Evolutionary conservation across 2,113 vertebrate species (phyloP), one percentile per base, ranked within the genome.

Genomic region (Cyphomyrus plagiostoma): DNA sequence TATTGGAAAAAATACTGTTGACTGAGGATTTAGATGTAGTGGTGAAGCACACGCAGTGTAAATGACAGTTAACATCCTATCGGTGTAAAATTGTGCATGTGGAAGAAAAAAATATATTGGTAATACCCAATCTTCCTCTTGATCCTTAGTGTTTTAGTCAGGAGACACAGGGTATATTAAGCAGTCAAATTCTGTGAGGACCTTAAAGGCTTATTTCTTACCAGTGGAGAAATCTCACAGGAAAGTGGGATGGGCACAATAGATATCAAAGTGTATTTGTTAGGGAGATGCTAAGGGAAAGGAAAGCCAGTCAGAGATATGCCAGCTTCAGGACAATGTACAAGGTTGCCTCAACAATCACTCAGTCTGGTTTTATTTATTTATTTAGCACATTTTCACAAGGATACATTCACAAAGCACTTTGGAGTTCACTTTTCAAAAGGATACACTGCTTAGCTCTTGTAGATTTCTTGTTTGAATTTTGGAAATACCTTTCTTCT

Each of bases 401-500:
- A 35, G 30, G n/a, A 77, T 17, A 77, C 35, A 77, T 35, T 77
- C 35, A 77, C 70, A 39, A 39, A 39, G 74, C 15, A 77, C 26
- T 77, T 77, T 80, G 74, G 74, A 80, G 74, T 80, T 80, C 35
- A 80, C 35, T 80, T 39, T 80, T 42, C 35, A 80, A 80, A 80
- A 39, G 35, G 74, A 80, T 42, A 30, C 62, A 42, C 42, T 21
- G 35, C 35, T 42, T 42, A 17, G 35, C 35, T 42, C 5, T 35
- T 42, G 15, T 17, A 6, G 17, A 17, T 80, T 80, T 80, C 35
- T 80, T 80, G 15, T 80, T 13, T 42, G 35, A 35, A 80, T 42
- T 80, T 80, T 80, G 30, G 11, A 80, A 80, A 17, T 80, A 21
- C 30, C 35, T 80, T 80, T 35, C 4, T 80, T 42, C 15, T 42